Evolutionary conservation across 1,140 invertebrate genomes (phyloP), one percentile per base, ranked within the genome.

Genomic region (Argopecten irradians): DNA sequence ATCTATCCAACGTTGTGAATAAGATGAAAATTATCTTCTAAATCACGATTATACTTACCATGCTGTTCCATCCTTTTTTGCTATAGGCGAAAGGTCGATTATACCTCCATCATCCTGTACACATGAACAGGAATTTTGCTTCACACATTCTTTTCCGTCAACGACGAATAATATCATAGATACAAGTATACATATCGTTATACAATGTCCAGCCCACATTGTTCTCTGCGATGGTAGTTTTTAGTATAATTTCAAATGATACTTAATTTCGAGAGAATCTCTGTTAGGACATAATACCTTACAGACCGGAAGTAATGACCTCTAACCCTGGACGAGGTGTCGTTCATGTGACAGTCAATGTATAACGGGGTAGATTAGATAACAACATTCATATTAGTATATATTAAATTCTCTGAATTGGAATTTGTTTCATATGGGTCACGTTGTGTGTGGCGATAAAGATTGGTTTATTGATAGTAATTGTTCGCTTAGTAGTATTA

Each of bases 261-360:
- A 28, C 8, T n/a, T n/a, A n/a, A 1, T 71, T 71, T 28, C 1
- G n/a, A 71, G 22, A 7, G 55, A 28, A 22, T 28, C 22, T 8
- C n/a, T 11, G 55, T n/a, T 71, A 71, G 22, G 55, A 28, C 55
- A 71, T 71, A 28, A 28, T n/a, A 71, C n/a, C 55, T n/a, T 71
- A 71, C 55, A 71, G 55, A 71, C 55, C 55, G 55, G 55, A 71
- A 28, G 55, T 71, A n/a, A 2, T 71, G n/a, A n/a, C n/a, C 55
- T 71, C 55, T 71, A n/a, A 71, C 55, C 55, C 55, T 5, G 22
- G n/a, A 71, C 55, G 55, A 71, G 55, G 55, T 71, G 55, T 28
- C 55, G 22, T 71, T 71, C 55, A 71, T 71, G 55, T 71, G 55
- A 71, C 55, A n/a, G 55, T 71, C 22, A n/a, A n/a, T n/a, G n/a